Conservation (phyloP, 2,797 vertebrate genomes). For the Sternotherus odoratus region DNA sequence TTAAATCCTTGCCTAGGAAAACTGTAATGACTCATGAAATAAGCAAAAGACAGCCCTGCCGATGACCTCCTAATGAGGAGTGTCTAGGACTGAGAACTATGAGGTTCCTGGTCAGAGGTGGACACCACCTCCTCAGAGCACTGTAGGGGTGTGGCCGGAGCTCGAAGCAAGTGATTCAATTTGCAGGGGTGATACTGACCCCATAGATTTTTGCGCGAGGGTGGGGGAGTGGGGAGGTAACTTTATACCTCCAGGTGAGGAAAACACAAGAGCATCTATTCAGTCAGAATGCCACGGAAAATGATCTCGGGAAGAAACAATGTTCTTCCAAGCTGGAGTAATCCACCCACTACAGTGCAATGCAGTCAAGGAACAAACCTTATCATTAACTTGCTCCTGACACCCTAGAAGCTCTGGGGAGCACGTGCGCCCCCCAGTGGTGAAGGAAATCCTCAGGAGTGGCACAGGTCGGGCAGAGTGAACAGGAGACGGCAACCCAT, state of each 20-base stretch:
- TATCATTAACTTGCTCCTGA: not conserved
- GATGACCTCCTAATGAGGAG: not conserved
- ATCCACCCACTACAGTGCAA: not conserved
- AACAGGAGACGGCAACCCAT: not conserved
- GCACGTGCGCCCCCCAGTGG: fast-evolving
- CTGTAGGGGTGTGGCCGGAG: not conserved
- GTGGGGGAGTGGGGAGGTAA: not conserved
- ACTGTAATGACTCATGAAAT: fast-evolving
- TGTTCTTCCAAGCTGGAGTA: not conserved
- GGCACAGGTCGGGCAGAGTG: not conserved
- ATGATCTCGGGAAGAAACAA: not conserved
- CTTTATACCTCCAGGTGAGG: not conserved
- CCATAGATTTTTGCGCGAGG: fast-evolving
- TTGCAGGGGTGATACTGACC: not conserved
- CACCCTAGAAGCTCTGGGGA: not conserved
- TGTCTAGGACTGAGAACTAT: fast-evolving
- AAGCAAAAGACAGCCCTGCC: not conserved
- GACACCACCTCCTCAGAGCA: not conserved
- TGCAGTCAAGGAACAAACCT: not conserved
- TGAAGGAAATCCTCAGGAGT: not conserved
- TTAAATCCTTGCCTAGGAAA: fast-evolving
- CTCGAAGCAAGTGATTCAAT: not conserved
- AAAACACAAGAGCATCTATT: not conserved
- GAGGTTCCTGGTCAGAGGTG: not conserved
- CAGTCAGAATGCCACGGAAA: not conserved